phyloP scores from a whole-genome alignment of 30 jellyfish, hydroid and myxozoan genomes.

The Turritopsis rubra region DNA sequence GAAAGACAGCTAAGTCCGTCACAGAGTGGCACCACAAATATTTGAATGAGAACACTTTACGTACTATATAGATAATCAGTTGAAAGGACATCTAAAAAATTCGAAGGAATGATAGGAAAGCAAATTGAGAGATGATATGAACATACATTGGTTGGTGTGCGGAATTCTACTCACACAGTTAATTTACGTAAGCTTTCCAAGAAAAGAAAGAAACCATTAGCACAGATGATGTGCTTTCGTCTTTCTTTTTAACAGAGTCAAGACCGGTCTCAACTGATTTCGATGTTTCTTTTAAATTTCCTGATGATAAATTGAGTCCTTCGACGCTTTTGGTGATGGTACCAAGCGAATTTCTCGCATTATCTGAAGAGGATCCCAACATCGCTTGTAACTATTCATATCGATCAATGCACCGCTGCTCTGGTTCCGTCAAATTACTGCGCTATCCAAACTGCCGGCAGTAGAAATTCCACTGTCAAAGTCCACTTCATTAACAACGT shows the following conservation, averaged over 20 bases:
- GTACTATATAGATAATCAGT: no score
- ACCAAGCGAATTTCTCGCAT: no score
- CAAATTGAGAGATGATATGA: no score
- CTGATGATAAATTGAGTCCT: background rate
- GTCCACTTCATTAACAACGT: conserved; percentile 3
- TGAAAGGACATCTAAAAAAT: no score
- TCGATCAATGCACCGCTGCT: conserved; percentile 25
- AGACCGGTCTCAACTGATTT: conserved; percentile 17
- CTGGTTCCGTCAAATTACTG: background rate
- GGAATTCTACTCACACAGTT: background rate
- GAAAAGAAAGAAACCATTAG: background rate
- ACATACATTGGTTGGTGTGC: no score
- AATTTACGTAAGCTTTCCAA: conserved; percentile 10
- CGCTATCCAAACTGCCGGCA: background rate
- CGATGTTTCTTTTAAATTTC: conserved; percentile 2
- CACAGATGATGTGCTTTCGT: background rate
- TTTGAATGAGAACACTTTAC: no score
- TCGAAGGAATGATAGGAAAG: no score
- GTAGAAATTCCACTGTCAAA: background rate
- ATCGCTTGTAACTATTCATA: background rate
- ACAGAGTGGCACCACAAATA: no score
- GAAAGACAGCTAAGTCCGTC: no score
- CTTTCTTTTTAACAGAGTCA: background rate
- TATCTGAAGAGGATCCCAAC: background rate
- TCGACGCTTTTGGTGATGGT: no score